phyloP scores from a whole-genome alignment of 2,888 invertebrate species.

The Drosophila limbata region DNA sequence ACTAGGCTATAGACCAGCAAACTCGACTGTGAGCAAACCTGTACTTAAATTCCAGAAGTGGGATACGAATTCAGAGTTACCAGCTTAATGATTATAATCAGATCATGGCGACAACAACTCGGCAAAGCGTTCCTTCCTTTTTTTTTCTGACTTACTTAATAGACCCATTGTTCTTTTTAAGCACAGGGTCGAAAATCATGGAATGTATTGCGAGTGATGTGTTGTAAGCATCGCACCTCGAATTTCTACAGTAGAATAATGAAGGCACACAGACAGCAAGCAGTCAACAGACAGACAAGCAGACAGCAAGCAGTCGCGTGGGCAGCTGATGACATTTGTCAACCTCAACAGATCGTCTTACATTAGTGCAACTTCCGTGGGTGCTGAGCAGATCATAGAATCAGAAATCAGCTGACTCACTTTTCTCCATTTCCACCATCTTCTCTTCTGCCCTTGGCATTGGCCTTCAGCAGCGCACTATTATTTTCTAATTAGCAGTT shows the following conservation, averaged over 20 bases:
- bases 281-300: neutral
- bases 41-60: neutral
- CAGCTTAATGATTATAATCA: no score
- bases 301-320: slow-evolving; percentile 30
- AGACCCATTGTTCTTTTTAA: neutral
- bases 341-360: slow-evolving; percentile 40
- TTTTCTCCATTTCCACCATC: slow-evolving; percentile 15
- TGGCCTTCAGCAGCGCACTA: slow-evolving; percentile 68
- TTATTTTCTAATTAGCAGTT: slow-evolving; percentile 75
- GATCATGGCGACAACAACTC: no score
- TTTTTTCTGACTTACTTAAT: neutral
- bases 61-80: no score
- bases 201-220: slow-evolving; percentile 47
- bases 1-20: neutral
- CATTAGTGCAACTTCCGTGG: slow-evolving; percentile 41
- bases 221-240: slow-evolving; percentile 38
- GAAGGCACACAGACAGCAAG: slow-evolving; percentile 21
- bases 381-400: slow-evolving; percentile 16
- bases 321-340: slow-evolving; percentile 31
- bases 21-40: neutral
- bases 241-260: slow-evolving; percentile 26
- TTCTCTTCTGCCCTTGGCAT: slow-evolving; percentile 42
- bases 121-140: no score
- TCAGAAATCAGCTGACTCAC: slow-evolving; percentile 47
- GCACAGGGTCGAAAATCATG: slow-evolving; percentile 14